Evolutionary conservation across 2,888 invertebrate species (phyloP).

Genomic region (Caenorhabditis sp.): DNA sequence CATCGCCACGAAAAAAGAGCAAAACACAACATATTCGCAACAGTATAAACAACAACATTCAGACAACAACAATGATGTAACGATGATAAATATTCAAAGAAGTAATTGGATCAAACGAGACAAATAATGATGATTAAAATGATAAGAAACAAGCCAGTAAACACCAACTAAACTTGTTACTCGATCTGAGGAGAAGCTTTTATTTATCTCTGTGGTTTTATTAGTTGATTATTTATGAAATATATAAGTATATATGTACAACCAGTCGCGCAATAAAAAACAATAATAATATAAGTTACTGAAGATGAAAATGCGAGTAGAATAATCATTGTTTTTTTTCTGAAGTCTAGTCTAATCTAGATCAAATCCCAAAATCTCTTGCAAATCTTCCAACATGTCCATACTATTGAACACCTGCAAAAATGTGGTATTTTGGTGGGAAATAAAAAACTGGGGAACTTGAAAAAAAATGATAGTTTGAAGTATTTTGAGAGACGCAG

Average conservation of each 20-base stretch:
- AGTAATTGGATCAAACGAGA: conserved; percentile 2
- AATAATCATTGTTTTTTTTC: no score
- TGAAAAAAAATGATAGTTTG: not conserved
- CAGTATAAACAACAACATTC: not conserved
- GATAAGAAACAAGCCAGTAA: not conserved
- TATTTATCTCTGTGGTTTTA: not conserved
- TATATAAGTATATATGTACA: not conserved
- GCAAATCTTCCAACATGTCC: conserved; percentile 44
- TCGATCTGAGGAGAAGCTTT: not conserved
- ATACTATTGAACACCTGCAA: conserved; percentile 36
- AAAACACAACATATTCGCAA: not conserved
- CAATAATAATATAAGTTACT: not conserved
- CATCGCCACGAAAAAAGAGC: not conserved
- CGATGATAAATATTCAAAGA: not conserved
- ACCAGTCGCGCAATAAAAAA: not conserved
- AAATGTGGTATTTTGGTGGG: not conserved
- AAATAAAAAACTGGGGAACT: no score
- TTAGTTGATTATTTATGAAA: not conserved
- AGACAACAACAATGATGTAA: not conserved
- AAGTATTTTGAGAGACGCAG: no score
- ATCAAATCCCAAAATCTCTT: conserved; percentile 43
- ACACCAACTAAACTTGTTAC: not conserved
- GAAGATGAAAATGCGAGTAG: conserved; percentile 5
- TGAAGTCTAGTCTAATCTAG: conserved; percentile 16
- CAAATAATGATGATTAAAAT: not conserved